Evolutionary conservation across 2,888 invertebrate species (phyloP), one percentile per base, ranked within the genome.

Genomic region (Periphyllus acericola): DNA sequence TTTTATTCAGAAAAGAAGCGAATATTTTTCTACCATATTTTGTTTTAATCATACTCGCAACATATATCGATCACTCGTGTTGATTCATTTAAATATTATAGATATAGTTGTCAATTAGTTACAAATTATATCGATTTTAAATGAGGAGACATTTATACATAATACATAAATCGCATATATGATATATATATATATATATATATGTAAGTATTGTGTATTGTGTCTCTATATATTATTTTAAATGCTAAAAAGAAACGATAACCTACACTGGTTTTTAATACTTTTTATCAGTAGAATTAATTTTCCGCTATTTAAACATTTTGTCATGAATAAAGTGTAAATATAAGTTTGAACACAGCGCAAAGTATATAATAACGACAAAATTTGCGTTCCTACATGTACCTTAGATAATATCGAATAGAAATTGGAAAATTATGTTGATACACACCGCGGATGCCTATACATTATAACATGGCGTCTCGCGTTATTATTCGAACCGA

Each of bases 391-490:
- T 71, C 71, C 71, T 32, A 71, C 29, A 17, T 60, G 25, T 60
- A 60, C 0, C 25, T 25, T 9, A 6, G 60, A 60, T 60, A 60
- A 60, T 60, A 25, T 60, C 21, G 60, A 78, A 29, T 55, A 78
- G n/a, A 78, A 52, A 78, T 78, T 78, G 78, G 78, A 78, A 78
- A 78, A 78, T 78, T 78, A 78, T 78, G 55, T 78, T 78, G 78
- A 78, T 78, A 52, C 29, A 17, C 46, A 25, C 1, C 6, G 60
- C 60, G 60, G 25, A 25, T 60, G 6, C 46, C 60, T 6, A 25
- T 60, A 60, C 25, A 60, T 25, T 60, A 55, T 25, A 6, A 60
- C 25, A 60, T 60, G 60, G 60, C 60, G 25, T 60, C 25, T 21
- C 60, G 6, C 60, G 60, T 60, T 60, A 21, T 60, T 60, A 60